Evolutionary conservation across 2,113 vertebrate species (phyloP), one percentile per base, ranked within the genome.

Genomic region (Plectropomus leopardus): DNA sequence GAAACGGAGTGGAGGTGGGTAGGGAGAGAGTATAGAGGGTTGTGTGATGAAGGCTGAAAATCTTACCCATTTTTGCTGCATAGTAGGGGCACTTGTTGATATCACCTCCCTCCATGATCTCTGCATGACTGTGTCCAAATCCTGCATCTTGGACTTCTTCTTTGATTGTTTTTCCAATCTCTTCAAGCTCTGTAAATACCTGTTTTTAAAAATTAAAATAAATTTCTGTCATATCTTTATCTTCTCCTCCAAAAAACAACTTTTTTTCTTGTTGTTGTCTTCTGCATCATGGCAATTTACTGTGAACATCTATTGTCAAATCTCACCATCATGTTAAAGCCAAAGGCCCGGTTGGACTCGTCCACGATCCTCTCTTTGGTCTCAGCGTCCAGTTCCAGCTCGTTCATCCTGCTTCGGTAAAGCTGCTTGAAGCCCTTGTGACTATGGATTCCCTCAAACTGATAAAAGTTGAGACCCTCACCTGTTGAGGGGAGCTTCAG

Each of bases 401-500:
- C 95, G 0, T 98, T 98, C 94, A 98, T 95, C 68, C 97, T 95
- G 19, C 97, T 96, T 17, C 97, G 90, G 89, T 98, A 98, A 28
- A 98, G 92, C 93, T 98, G 97, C 89, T 98, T 98, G 89, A 98
- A 98, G 81, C 95, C 93, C 80, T 96, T 97, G 0, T 96, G 95
- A 0, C 93, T 97, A 90, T 96, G 93, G 86, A 98, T 86, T 32
- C 94, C 95, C 48, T 97, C 95, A 64, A 98, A 98, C 58, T 87
- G 23, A 6, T 98, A 98, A 92, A 98, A 98, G 0, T 95, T 94
- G 48, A 97, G 90, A 45, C 97, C 97, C 24, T 98, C 96, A 7
- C 95, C 97, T 0, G 95, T 96, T 67, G 85, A 90, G 30, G 97
- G 97, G 63, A 98, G 93, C 85, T 96, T 96, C 76, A 98, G 91